Evolutionary conservation across 1,140 invertebrate genomes (phyloP).

Genomic region (Papilio polytes): DNA sequence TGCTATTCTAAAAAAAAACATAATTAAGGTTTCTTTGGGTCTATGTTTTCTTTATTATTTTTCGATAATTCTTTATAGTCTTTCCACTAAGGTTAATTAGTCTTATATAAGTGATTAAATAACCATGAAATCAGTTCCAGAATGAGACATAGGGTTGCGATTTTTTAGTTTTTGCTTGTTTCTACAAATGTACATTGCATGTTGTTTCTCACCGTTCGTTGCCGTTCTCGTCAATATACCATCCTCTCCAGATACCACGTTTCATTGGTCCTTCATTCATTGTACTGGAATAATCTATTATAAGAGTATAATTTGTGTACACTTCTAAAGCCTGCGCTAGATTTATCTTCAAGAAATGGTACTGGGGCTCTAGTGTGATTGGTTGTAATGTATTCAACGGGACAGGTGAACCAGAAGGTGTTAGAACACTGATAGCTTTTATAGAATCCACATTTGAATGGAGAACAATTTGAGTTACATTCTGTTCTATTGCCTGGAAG

Average conservation of each 20-base stretch:
- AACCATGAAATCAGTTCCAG: no score
- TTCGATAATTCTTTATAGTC: no score
- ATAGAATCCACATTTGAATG: constrained; percentile 72
- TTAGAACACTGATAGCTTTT: constrained; percentile 51
- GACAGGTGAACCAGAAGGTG: constrained; percentile 45
- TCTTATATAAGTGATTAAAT: no score
- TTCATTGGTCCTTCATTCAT: constrained; percentile 80
- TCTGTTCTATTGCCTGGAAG: constrained; percentile 65
- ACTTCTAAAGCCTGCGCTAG: constrained; percentile 50
- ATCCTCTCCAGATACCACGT: constrained; percentile 75
- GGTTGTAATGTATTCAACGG: constrained; percentile 46
- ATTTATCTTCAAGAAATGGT: constrained; percentile 71
- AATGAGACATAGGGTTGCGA: no score
- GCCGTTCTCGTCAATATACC: constrained; percentile 66
- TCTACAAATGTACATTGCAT: not conserved
- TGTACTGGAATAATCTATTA: constrained; percentile 63
- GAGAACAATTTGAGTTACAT: constrained; percentile 65
- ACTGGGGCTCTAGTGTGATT: constrained; percentile 56
- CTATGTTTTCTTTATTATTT: no score
- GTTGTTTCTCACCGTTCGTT: constrained; percentile 60
- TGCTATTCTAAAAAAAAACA: no score
- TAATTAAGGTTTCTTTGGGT: no score
- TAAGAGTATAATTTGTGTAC: constrained; percentile 61
- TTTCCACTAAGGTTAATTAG: no score
- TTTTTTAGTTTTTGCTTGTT: not conserved